Evolutionary conservation across 2,797 vertebrate species (phyloP), one percentile per base, ranked within the genome.

Genomic region (Semaprochilodus insignis): DNA sequence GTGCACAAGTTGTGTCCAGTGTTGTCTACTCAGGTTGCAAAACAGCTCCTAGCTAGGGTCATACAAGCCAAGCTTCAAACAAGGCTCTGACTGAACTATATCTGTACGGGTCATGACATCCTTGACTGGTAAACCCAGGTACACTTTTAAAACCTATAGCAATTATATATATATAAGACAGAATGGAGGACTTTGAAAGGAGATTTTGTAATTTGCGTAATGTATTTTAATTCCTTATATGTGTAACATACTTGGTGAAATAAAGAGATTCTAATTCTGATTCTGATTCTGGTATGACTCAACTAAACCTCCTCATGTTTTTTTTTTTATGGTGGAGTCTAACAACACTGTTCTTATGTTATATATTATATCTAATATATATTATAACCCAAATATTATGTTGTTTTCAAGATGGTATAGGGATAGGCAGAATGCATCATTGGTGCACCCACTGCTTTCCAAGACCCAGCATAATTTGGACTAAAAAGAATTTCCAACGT

Each of bases 11-110:
- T 73, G 60, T 65, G 55, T 59, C 55, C 25, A 54, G 54, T 75
- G 57, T 82, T 70, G 80, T 74, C 76, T 74, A 44, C 83, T 90
- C 27, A 34, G 11, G 81, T 90, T 88, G 81, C 89, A 88, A 87
- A 88, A 80, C 85, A 81, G 69, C 75, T 31, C 74, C 72, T 23
- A 44, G 23, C 34, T 62, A 73, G 44, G 77, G 81, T 80, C 81
- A 79, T 23, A 17, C 66, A 84, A 83, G 82, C 80, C 73, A 75
- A 52, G 62, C 84, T 74, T 51, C 69, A 74, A 85, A 74, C 69
- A 71, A 82, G 51, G 80, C 77, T 79, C 31, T 71, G 76, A 77
- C 60, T 60, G 76, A 63, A 73, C 71, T 71, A 51, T 36, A 63
- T 71, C 74, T 55, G 67, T 27, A 77, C 76, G 72, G 75, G 78